Evolutionary conservation across 2,113 vertebrate genomes (phyloP).

Genomic region (Dolichallabes microphthalmus): DNA sequence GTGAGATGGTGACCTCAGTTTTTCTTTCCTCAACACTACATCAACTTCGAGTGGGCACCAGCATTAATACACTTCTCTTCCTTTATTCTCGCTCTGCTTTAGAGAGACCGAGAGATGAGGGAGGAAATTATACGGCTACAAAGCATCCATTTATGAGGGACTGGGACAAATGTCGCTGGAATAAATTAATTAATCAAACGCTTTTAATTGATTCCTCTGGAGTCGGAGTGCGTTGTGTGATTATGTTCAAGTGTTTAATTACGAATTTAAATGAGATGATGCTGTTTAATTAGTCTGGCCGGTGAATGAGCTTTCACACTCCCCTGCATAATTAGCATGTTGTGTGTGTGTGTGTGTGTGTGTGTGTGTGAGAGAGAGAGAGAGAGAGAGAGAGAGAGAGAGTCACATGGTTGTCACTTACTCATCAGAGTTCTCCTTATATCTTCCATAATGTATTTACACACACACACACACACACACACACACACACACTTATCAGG

Average conservation of each 20-base stretch:
- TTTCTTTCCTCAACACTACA: slow-evolving; percentile 9
- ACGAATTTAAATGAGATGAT: slow-evolving; percentile 88
- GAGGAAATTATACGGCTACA: slow-evolving; percentile 43
- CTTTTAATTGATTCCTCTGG: slow-evolving; percentile 85
- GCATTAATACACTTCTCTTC: neutral
- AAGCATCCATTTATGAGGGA: slow-evolving; percentile 51
- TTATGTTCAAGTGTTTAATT: slow-evolving; percentile 89
- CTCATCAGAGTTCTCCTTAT: neutral
- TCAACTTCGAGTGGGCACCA: slow-evolving; percentile 2
- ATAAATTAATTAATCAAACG: slow-evolving; percentile 78
- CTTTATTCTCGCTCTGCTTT: too few species aligned
- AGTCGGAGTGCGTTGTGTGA: slow-evolving; percentile 84
- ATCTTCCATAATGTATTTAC: neutral
- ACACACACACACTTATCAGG: neutral
- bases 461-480: neutral
- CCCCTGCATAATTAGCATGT: slow-evolving; percentile 71
- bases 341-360: slow-evolving; percentile 40
- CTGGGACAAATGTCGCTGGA: slow-evolving; percentile 65
- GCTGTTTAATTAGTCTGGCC: slow-evolving; percentile 88
- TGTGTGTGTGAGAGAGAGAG: slow-evolving; percentile 31
- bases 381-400: neutral
- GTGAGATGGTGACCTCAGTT: neutral
- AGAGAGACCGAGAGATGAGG: slow-evolving; percentile 24
- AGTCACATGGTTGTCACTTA: slow-evolving; percentile 34
- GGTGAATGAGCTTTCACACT: slow-evolving; percentile 78